These are phyloP conservation scores for Lordiphosa andalusiaca DNA, from an alignment of 2,888 invertebrate species.

Conservation along the genomic window DNA sequence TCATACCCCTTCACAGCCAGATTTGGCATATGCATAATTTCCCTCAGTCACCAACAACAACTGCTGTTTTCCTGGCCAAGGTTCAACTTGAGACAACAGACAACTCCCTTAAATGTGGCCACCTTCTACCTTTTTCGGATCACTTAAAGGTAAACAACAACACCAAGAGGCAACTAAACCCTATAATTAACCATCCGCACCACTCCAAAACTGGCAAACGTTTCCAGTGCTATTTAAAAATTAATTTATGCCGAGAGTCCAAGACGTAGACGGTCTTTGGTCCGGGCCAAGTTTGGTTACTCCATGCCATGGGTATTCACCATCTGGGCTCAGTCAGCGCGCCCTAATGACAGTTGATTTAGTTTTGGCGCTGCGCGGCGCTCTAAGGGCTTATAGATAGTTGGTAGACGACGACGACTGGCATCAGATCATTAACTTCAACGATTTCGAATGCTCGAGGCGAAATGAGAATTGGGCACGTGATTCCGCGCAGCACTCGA, in stretches of 20 bases:
- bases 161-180: slow-evolving; percentile 21
- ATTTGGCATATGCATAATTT: slow-evolving; percentile 6
- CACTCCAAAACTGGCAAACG: slow-evolving; percentile 22
- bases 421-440: slow-evolving; percentile 70
- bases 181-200: slow-evolving; percentile 53
- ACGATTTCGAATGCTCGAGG: slow-evolving; percentile 62
- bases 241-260: slow-evolving; percentile 55
- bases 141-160: slow-evolving; percentile 31
- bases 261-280: slow-evolving; percentile 9
- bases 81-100: slow-evolving; percentile 1
- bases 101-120: slow-evolving; percentile 3
- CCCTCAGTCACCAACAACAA: neutral
- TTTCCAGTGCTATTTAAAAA: slow-evolving; percentile 51
- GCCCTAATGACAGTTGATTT: slow-evolving; percentile 68
- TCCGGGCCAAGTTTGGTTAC: slow-evolving; percentile 7
- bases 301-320: slow-evolving; percentile 19
- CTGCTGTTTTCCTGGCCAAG: neutral
- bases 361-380: slow-evolving; percentile 33
- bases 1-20: neutral
- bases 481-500: slow-evolving; percentile 58
- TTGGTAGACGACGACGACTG: slow-evolving; percentile 46
- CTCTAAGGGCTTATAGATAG: slow-evolving; percentile 45
- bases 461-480: slow-evolving; percentile 65
- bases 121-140: slow-evolving; percentile 13
- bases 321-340: slow-evolving; percentile 50